These are phyloP conservation scores for Anoplopoma fimbria DNA, from an alignment of 2,113 vertebrate genomes.

Conservation along the genomic window DNA sequence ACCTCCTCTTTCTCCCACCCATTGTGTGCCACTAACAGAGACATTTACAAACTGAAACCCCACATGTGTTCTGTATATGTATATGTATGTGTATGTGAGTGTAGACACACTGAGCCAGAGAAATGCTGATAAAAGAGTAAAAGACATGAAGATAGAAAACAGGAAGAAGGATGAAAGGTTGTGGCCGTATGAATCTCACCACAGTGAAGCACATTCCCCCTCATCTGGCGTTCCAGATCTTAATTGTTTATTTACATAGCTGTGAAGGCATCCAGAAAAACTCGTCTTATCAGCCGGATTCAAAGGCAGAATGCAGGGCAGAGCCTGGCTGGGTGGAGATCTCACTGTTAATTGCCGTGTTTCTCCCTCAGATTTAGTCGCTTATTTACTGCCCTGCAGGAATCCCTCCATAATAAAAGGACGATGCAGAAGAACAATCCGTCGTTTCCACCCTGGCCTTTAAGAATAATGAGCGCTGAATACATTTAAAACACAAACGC, in stretches of 20 bases:
- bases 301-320: constrained; percentile 52
- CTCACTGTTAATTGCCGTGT: constrained; percentile 43
- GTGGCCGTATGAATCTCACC: background rate
- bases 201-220: background rate
- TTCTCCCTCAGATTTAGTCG: constrained; percentile 41
- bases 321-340: constrained; percentile 55
- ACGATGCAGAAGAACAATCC: background rate
- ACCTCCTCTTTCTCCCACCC: too few species aligned
- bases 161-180: background rate
- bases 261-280: constrained; percentile 29
- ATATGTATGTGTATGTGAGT: background rate
- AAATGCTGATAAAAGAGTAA: background rate
- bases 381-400: constrained; percentile 38
- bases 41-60: too few species aligned
- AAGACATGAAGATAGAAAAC: background rate
- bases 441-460: constrained; percentile 4
- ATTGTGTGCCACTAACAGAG: too few species aligned
- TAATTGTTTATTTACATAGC: constrained; percentile 67
- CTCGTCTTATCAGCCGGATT: constrained; percentile 42
- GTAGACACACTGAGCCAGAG: background rate
- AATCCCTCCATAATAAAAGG: background rate
- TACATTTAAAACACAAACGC: constrained; percentile 7
- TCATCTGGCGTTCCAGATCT: constrained; percentile 54
- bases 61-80: background rate
- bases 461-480: constrained; percentile 29